Evolutionary conservation across 2,797 vertebrate genomes (phyloP).

Genomic region (Ptychobarbus kaznakovi): DNA sequence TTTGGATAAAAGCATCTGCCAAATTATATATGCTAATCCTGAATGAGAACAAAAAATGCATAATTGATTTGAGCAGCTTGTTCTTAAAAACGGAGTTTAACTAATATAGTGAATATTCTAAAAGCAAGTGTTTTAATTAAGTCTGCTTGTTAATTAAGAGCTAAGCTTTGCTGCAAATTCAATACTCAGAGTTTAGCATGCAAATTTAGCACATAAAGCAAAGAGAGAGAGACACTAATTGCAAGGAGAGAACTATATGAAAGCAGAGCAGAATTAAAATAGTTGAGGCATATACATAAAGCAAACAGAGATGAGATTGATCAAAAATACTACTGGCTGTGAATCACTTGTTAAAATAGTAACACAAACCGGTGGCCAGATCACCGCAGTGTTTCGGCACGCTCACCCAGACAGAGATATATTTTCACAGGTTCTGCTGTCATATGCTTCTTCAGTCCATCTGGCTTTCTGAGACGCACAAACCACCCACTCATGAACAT

Average conservation of each 20-base stretch:
- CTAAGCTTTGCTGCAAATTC: not conserved
- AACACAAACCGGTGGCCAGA: not conserved
- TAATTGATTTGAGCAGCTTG: not conserved
- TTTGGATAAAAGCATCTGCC: not conserved
- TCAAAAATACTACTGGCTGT: not conserved
- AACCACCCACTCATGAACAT: constrained; percentile 56
- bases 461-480: constrained; percentile 30
- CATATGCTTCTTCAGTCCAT: constrained; percentile 53
- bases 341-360: constrained; percentile 1
- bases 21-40: not conserved
- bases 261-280: not conserved
- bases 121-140: not conserved
- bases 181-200: not conserved
- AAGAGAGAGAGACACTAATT: not conserved
- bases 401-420: constrained; percentile 47
- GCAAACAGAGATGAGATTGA: not conserved
- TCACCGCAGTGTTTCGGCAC: not conserved
- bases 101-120: not conserved
- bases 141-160: not conserved
- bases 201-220: not conserved
- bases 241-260: not conserved
- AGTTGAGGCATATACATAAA: not conserved
- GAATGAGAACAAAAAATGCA: not conserved
- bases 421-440: constrained; percentile 23
- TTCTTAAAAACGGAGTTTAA: not conserved